These are phyloP conservation scores for Patiria miniata DNA, from an alignment of 35 echinoderm and acorn worm genomes.

Conservation along the genomic window DNA sequence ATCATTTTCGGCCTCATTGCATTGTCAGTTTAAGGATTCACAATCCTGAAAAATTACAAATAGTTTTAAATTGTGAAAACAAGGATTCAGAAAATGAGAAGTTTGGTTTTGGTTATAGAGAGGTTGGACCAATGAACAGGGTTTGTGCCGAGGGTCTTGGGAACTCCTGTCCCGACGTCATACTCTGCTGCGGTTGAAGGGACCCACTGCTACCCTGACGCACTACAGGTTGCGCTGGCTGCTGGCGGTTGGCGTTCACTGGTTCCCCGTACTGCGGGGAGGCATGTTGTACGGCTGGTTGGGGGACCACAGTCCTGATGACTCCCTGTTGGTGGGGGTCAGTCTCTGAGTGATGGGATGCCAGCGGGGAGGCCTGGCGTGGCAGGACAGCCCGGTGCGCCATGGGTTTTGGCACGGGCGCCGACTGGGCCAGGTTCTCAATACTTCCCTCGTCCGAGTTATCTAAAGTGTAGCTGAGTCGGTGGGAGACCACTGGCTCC, in stretches of 20 bases:
- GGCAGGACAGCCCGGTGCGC: neutral
- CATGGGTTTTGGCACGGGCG: neutral
- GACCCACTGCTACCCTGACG: conserved; percentile 5
- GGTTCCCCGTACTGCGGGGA: neutral
- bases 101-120: too few relatives aligned
- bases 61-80: too few relatives aligned
- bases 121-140: neutral
- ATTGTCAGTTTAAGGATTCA: too few relatives aligned
- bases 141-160: conserved; percentile 3
- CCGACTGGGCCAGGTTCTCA: conserved; percentile 1
- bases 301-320: neutral
- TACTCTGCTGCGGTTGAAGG: neutral
- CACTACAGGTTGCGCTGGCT: neutral
- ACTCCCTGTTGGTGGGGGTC: neutral
- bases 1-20: too few relatives aligned
- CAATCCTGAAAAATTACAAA: too few relatives aligned
- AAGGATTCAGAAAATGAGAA: too few relatives aligned
- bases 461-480: neutral
- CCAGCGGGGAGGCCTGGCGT: neutral
- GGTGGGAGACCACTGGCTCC: neutral
- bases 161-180: conserved; percentile 20
- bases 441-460: conserved; percentile 19
- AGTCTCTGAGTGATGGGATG: neutral
- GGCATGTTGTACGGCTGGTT: neutral
- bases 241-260: neutral